Evolutionary conservation across 2,113 vertebrate genomes (phyloP).

Genomic region (Pogonocichla stellata): DNA sequence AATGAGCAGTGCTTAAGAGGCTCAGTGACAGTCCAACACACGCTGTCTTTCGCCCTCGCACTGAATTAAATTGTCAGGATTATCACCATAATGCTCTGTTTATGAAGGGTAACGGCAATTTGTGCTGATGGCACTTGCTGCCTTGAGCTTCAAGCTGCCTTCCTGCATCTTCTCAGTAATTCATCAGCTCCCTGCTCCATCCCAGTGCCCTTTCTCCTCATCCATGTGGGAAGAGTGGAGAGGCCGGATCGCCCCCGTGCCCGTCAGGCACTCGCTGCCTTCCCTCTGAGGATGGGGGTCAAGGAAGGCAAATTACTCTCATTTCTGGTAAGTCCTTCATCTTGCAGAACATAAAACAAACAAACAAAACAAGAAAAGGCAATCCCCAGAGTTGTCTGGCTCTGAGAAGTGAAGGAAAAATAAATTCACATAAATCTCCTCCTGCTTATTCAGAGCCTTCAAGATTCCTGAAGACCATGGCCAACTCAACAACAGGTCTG

Average conservation of each 20-base stretch:
- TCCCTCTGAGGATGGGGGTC: not conserved
- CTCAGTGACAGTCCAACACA: not conserved
- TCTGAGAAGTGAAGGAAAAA: not conserved
- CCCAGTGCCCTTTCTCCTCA: not conserved
- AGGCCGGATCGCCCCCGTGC: not conserved
- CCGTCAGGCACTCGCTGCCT: not conserved
- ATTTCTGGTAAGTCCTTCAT: not conserved
- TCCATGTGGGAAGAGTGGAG: not conserved
- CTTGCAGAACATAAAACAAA: not conserved
- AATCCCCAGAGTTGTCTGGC: not conserved
- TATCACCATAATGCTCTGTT: constrained; percentile 77
- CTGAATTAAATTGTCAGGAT: constrained; percentile 86
- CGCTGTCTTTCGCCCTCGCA: constrained; percentile 33
- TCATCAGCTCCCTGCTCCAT: constrained; percentile 74
- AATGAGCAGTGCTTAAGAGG: not conserved
- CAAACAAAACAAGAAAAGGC: not conserved
- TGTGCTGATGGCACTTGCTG: constrained; percentile 81
- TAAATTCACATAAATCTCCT: not conserved
- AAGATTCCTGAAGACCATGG: not conserved
- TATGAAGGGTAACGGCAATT: constrained; percentile 77
- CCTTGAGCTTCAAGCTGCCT: constrained; percentile 82
- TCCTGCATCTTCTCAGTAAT: constrained; percentile 79
- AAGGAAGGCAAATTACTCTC: not conserved
- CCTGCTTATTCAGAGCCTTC: not conserved
- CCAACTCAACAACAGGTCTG: constrained; percentile 47